These are phyloP conservation scores for Microdon myrmicae DNA, from an alignment of 2,888 invertebrate species.

Conservation along the genomic window DNA sequence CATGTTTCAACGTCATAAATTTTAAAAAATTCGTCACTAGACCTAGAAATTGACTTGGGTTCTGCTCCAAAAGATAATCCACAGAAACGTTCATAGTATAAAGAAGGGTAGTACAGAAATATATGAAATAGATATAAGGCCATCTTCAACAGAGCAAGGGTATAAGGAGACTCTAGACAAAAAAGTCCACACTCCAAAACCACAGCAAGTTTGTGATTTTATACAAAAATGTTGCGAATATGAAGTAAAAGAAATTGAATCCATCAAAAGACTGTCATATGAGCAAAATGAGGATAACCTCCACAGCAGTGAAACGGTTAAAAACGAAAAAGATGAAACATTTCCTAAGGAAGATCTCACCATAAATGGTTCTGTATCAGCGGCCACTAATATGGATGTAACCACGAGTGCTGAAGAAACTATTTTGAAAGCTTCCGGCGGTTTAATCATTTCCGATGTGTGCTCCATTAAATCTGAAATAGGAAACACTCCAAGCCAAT, in stretches of 20 bases:
- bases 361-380: slow-evolving; percentile 44
- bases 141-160: slow-evolving; percentile 21
- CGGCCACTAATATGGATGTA: slow-evolving; percentile 24
- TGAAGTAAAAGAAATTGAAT: slow-evolving; percentile 32
- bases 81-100: slow-evolving; percentile 9
- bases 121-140: slow-evolving; percentile 24
- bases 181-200: slow-evolving; percentile 14
- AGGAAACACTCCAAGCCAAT: not conserved
- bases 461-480: slow-evolving; percentile 18
- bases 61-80: slow-evolving; percentile 34
- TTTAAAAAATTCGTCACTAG: slow-evolving; percentile 10
- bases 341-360: slow-evolving; percentile 56
- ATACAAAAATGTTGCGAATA: slow-evolving; percentile 44
- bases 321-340: slow-evolving; percentile 58
- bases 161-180: not conserved
- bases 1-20: slow-evolving; percentile 7
- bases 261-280: slow-evolving; percentile 20
- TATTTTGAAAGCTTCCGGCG: slow-evolving; percentile 18
- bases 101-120: slow-evolving; percentile 25
- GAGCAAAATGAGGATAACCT: slow-evolving; percentile 45
- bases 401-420: slow-evolving; percentile 11
- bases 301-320: slow-evolving; percentile 56
- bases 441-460: slow-evolving; percentile 11
- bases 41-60: slow-evolving; percentile 39
- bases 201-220: slow-evolving; percentile 44